A percentile compares a stretch with the other conserved stretches of the same genome.
Conservation (phyloP, 2,888 invertebrate genomes). For the Julus scanicus region DNA sequence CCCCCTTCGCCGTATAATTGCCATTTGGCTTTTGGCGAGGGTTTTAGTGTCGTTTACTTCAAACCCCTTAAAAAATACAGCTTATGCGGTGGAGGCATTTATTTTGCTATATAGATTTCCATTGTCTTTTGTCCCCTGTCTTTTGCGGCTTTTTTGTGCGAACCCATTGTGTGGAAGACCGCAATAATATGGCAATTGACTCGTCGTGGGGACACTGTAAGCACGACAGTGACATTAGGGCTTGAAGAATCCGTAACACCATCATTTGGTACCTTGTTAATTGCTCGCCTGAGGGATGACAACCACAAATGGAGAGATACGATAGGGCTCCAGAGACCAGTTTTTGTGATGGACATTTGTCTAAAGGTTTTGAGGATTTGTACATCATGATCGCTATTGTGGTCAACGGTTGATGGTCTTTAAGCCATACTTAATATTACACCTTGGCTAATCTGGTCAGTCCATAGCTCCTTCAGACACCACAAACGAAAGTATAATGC, state of each 20-base stretch:
- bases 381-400: too few species aligned
- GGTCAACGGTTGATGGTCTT: neutral
- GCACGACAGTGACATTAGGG: neutral
- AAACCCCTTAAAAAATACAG: neutral
- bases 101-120: neutral
- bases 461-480: too few species aligned
- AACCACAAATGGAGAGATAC: neutral
- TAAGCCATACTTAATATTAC: neutral
- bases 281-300: neutral
- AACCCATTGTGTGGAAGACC: slow-evolving; percentile 11
- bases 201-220: neutral
- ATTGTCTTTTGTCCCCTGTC: neutral
- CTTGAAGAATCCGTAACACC: neutral
- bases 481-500: too few species aligned
- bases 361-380: neutral
- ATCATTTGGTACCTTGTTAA: slow-evolving; percentile 14
- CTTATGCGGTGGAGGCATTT: neutral
- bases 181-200: slow-evolving; percentile 1
- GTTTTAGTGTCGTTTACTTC: slow-evolving; percentile 33
- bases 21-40: slow-evolving; percentile 2
- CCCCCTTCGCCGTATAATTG: slow-evolving; percentile 3
- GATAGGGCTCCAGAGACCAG: neutral
- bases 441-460: neutral
- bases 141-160: neutral
- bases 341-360: neutral